Evolutionary conservation across 2,113 vertebrate species (phyloP).

Genomic region (Limanda limanda): DNA sequence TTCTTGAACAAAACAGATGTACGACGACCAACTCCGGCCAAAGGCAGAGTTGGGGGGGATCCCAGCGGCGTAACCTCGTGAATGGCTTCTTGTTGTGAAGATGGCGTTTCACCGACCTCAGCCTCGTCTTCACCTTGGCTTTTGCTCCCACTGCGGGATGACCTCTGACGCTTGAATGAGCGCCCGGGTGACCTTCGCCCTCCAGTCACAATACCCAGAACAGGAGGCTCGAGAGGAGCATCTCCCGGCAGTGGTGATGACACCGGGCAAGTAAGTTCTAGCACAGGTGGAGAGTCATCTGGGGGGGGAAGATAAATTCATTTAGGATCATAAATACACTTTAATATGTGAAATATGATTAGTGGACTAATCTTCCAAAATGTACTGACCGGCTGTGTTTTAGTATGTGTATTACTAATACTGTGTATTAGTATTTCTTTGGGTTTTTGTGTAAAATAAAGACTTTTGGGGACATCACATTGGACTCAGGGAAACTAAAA

Average conservation of each 20-base stretch:
- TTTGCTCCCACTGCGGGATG: conserved; percentile 83
- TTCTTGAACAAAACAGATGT: conserved; percentile 94
- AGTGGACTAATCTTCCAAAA: neutral
- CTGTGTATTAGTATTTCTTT: neutral
- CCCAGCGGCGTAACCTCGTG: conserved; percentile 84
- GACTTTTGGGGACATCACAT: no score
- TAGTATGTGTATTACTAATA: no score
- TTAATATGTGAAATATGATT: neutral
- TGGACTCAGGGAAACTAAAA: neutral
- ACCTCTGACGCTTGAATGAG: conserved; percentile 84
- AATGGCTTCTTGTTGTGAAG: conserved; percentile 75
- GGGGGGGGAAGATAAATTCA: conserved; percentile 25
- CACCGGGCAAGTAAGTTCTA: conserved; percentile 91
- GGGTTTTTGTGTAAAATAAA: neutral
- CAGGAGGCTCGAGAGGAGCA: conserved; percentile 89
- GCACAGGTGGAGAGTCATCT: conserved; percentile 91
- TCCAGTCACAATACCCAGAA: conserved; percentile 88
- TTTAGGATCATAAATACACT: neutral
- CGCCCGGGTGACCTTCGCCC: conserved; percentile 84
- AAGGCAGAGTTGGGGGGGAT: conserved; percentile 62
- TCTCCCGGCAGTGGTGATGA: conserved; percentile 91
- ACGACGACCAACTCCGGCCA: conserved; percentile 88
- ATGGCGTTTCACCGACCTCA: conserved; percentile 78
- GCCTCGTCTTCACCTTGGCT: conserved; percentile 81
- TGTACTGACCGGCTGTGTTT: neutral